phyloP scores from a whole-genome alignment of 2,888 invertebrate genomes.

The Polydrusus cervinus region DNA sequence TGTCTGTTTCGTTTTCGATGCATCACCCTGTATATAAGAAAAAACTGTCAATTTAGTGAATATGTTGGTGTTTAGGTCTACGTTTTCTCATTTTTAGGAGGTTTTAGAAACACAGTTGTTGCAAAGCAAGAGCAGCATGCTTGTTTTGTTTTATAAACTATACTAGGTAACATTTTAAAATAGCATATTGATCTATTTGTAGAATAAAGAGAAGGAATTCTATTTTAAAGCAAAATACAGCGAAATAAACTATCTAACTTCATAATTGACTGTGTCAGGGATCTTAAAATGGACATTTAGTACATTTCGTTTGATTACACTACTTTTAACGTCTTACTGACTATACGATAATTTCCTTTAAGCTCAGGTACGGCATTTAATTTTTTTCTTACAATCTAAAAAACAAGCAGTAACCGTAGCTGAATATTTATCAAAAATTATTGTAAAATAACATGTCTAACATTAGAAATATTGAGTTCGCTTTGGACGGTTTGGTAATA shows the following conservation, averaged over 20 bases:
- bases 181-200: background rate
- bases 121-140: background rate
- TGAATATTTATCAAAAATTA: constrained; percentile 27
- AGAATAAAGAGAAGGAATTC: constrained; percentile 19
- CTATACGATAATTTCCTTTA: constrained; percentile 12
- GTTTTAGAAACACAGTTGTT: too few relatives aligned
- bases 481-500: constrained; percentile 50
- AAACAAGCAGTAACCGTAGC: background rate
- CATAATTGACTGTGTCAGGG: constrained; percentile 55
- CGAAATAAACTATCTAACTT: constrained; percentile 49
- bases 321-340: background rate
- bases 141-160: background rate
- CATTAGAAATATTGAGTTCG: constrained; percentile 7
- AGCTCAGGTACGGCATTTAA: constrained; percentile 41
- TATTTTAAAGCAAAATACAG: constrained; percentile 43
- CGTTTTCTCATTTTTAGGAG: too few relatives aligned
- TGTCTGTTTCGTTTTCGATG: too few relatives aligned
- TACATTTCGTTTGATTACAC: constrained; percentile 23
- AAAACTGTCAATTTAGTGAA: too few relatives aligned
- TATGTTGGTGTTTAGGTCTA: too few relatives aligned
- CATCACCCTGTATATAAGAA: too few relatives aligned
- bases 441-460: constrained; percentile 16
- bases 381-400: background rate
- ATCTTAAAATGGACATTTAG: constrained; percentile 33
- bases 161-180: background rate